Evolutionary conservation across 2,113 vertebrate species (phyloP).

Genomic region (Corydoras sp.): DNA sequence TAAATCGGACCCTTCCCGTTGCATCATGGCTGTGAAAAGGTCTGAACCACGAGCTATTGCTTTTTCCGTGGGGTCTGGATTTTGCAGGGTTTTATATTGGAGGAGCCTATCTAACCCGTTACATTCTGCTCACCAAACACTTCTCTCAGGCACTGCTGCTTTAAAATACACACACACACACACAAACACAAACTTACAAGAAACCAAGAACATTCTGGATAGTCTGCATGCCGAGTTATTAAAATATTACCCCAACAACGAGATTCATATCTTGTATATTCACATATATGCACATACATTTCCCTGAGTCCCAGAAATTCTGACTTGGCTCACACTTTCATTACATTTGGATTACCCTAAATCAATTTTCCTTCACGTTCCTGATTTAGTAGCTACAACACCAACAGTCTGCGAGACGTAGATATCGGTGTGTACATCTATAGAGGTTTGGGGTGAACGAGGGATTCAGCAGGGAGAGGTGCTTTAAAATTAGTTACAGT

Average conservation of each 20-base stretch:
- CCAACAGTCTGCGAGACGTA: too few relatives aligned
- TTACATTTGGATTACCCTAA: too few relatives aligned
- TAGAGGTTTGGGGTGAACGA: too few relatives aligned
- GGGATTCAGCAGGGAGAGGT: too few relatives aligned
- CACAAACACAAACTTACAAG: too few relatives aligned
- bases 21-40: background rate
- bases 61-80: background rate
- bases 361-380: too few relatives aligned
- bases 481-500: too few relatives aligned
- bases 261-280: background rate
- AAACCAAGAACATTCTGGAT: background rate
- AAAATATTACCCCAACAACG: background rate
- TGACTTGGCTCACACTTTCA: too few relatives aligned
- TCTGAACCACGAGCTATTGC: slow-evolving; percentile 1
- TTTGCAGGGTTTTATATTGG: background rate
- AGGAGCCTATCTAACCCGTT: background rate
- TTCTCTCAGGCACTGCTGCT: background rate
- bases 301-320: too few relatives aligned
- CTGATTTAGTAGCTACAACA: too few relatives aligned
- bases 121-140: background rate
- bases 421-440: too few relatives aligned
- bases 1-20: slow-evolving; percentile 25
- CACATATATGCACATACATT: background rate
- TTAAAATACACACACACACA: background rate
- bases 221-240: background rate